phyloP scores from a whole-genome alignment of 2,113 vertebrate species.

The Lonchura striata region DNA sequence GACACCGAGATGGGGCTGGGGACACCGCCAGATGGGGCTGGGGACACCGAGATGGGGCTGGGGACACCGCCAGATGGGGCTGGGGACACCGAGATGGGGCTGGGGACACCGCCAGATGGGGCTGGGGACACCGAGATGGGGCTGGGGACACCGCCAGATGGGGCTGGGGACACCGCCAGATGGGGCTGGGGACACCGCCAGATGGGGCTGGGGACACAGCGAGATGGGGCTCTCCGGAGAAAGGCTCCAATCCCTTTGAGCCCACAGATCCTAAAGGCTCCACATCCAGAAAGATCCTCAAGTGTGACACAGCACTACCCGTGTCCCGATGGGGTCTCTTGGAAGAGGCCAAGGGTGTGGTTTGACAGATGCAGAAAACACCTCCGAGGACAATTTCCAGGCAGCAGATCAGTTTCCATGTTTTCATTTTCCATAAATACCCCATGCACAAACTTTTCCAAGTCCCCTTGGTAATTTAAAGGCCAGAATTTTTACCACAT shows the following conservation, averaged over 20 bases:
- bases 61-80: no score
- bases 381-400: not conserved
- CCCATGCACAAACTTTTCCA: not conserved
- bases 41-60: no score
- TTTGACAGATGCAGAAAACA: not conserved
- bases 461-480: not conserved
- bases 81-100: accelerated
- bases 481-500: not conserved
- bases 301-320: accelerated
- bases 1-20: no score
- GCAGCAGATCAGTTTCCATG: not conserved
- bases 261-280: no score
- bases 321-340: accelerated
- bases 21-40: no score
- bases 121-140: no score
- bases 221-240: accelerated
- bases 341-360: not conserved
- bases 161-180: no score
- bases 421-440: not conserved
- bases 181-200: no score
- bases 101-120: no score
- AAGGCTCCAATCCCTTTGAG: no score
- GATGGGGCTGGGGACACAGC: accelerated
- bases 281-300: accelerated
- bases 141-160: no score